Evolutionary conservation across 2,888 invertebrate species (phyloP).

Genomic region (Odontomyia ornata): DNA sequence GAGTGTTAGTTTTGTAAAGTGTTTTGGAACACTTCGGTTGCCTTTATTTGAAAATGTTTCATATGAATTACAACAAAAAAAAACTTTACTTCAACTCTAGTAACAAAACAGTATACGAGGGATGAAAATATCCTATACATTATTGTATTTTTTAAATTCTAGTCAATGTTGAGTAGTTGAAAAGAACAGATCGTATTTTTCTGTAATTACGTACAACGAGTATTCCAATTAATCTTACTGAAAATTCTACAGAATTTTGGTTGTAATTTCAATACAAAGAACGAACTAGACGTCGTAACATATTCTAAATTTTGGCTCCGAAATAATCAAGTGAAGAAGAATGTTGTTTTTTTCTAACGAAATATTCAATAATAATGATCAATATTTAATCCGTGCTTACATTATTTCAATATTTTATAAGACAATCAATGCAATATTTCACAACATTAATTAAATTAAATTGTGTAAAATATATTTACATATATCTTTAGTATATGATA

Average conservation of each 20-base stretch:
- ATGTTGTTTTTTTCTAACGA: no score
- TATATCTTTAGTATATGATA: background rate
- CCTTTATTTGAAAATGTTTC: background rate
- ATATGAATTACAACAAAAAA: background rate
- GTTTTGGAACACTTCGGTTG: background rate
- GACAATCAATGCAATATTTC: background rate
- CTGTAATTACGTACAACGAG: background rate
- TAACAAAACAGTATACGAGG: conserved; percentile 26
- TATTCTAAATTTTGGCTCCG: no score
- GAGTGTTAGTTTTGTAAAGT: background rate
- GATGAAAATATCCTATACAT: conserved; percentile 2
- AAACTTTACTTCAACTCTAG: background rate
- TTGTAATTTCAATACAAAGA: background rate
- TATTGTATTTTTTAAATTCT: background rate
- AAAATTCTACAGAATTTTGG: background rate
- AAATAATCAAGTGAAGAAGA: no score
- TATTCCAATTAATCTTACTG: background rate
- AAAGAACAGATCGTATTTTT: background rate
- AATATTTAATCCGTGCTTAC: background rate
- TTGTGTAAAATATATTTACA: no score
- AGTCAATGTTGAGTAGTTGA: background rate
- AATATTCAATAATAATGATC: no score
- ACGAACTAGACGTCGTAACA: no score
- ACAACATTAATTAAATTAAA: no score
- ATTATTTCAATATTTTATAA: background rate